These are phyloP conservation scores for Gavialis gangeticus DNA, from an alignment of 2,113 vertebrate genomes.

Conservation along the genomic window DNA sequence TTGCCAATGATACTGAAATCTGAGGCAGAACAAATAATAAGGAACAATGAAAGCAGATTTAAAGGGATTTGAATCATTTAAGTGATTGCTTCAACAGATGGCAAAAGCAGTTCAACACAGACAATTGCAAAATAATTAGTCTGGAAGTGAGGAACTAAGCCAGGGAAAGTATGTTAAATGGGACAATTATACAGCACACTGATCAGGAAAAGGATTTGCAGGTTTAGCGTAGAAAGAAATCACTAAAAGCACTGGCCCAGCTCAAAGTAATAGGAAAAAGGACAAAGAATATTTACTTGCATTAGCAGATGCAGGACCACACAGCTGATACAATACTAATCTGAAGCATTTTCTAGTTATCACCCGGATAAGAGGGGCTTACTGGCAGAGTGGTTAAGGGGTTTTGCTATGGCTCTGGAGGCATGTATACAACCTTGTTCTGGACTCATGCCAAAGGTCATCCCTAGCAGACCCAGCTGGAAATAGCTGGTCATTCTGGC, in stretches of 20 bases:
- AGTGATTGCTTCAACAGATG: conserved; percentile 69
- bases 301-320: background rate
- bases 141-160: conserved; percentile 52
- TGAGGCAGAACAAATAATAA: conserved; percentile 37
- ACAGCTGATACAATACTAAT: background rate
- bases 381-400: no score
- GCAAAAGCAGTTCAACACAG: conserved; percentile 52
- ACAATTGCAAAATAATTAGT: conserved; percentile 75
- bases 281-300: background rate
- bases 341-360: background rate
- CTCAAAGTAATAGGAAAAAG: background rate
- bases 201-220: conserved; percentile 47
- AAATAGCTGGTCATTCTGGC: no score
- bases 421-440: no score
- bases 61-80: conserved; percentile 54
- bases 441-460: no score
- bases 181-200: conserved; percentile 52
- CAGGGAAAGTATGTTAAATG: conserved; percentile 37
- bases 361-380: background rate
- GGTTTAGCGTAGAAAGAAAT: background rate
- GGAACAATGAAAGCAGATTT: conserved; percentile 36
- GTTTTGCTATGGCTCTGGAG: no score
- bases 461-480: no score
- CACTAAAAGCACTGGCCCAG: background rate
- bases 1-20: conserved; percentile 12